Evolutionary conservation across 2,797 vertebrate species (phyloP).

Genomic region (Tympanoctomys barrerae): DNA sequence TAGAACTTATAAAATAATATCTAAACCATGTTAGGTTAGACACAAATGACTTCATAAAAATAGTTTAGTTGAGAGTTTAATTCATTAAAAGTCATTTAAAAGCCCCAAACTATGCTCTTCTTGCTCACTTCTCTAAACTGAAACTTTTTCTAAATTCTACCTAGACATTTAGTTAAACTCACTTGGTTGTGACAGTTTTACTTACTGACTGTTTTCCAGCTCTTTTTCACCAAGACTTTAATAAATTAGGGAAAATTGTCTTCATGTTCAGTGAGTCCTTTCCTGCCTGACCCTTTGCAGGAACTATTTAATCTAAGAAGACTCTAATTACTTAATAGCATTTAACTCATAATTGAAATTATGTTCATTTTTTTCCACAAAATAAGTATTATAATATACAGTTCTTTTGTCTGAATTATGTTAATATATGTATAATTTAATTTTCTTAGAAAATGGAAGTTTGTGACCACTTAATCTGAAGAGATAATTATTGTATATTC

Average conservation of each 20-base stretch:
- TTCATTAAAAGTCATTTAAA: constrained; percentile 63
- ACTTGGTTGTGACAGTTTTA: constrained; percentile 18
- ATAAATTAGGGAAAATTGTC: constrained; percentile 64
- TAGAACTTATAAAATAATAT: constrained; percentile 50
- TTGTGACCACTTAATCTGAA: constrained; percentile 69
- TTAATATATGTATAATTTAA: constrained; percentile 72
- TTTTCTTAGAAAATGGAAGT: constrained; percentile 82
- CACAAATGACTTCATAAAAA: constrained; percentile 41
- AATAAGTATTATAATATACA: constrained; percentile 73
- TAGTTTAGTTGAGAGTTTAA: constrained; percentile 36
- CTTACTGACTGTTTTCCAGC: not conserved
- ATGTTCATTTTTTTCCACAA: constrained; percentile 64
- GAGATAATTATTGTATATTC: constrained; percentile 21
- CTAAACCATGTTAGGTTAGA: constrained; percentile 3
- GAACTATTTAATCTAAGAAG: constrained; percentile 48
- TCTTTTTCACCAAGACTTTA: constrained; percentile 54
- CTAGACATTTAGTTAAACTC: constrained; percentile 54
- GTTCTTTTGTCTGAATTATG: constrained; percentile 63
- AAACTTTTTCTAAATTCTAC: constrained; percentile 44
- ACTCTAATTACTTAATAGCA: constrained; percentile 63
- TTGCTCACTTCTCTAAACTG: constrained; percentile 58
- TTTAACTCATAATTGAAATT: constrained; percentile 58
- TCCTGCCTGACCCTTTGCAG: not conserved
- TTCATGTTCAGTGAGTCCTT: not conserved
- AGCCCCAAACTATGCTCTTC: constrained; percentile 17